Evolutionary conservation across 1,140 invertebrate species (phyloP).

Genomic region (Tigriopus japonicus): DNA sequence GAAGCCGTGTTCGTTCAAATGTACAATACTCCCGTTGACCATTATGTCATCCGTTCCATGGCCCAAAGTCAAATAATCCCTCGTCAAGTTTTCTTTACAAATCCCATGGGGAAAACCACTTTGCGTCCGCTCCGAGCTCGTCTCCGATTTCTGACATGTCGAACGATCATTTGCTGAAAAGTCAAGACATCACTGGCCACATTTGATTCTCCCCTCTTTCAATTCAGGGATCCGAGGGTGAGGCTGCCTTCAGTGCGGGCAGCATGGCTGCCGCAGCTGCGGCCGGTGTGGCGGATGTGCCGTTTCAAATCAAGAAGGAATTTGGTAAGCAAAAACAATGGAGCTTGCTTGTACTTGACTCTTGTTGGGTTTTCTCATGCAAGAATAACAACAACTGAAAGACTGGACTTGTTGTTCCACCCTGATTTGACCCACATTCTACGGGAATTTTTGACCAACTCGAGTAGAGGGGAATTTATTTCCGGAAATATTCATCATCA

Average conservation of each 20-base stretch:
- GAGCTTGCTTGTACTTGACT: background rate
- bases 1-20: too few relatives aligned
- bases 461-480: too few relatives aligned
- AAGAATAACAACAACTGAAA: too few relatives aligned
- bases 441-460: too few relatives aligned
- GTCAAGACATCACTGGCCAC: background rate
- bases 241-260: background rate
- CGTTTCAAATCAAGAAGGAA: conserved; percentile 10
- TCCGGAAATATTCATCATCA: background rate
- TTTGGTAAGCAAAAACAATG: background rate
- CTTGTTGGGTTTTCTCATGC: background rate
- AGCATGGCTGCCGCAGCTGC: background rate
- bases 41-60: too few relatives aligned
- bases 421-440: too few relatives aligned
- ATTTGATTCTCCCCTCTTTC: background rate
- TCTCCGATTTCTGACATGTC: background rate
- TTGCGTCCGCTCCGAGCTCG: too few relatives aligned
- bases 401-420: too few relatives aligned
- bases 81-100: too few relatives aligned
- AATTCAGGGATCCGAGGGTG: background rate
- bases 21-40: too few relatives aligned
- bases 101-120: too few relatives aligned
- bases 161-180: background rate
- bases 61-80: too few relatives aligned
- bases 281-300: background rate